phyloP scores from a whole-genome alignment of 1,140 invertebrate species.

The Harlomillsia oculata region DNA sequence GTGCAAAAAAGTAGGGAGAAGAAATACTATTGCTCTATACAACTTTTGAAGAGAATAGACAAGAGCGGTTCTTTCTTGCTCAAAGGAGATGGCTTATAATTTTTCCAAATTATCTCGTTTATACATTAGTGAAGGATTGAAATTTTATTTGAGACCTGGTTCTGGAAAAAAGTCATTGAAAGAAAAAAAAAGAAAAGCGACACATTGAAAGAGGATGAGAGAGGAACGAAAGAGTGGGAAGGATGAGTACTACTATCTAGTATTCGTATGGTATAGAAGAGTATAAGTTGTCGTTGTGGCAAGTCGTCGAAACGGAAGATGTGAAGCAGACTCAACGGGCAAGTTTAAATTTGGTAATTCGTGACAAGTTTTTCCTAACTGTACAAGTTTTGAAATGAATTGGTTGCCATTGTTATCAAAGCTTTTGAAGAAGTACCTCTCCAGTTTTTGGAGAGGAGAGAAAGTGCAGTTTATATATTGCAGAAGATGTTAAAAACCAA shows the following conservation, averaged over 20 bases:
- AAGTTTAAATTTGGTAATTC: slow-evolving; percentile 28
- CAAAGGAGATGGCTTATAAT: slow-evolving; percentile 23
- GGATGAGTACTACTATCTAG: background rate
- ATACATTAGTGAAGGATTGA: slow-evolving; percentile 18
- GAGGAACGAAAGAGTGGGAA: background rate
- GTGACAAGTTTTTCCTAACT: slow-evolving; percentile 25
- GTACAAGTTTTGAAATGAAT: slow-evolving; percentile 21
- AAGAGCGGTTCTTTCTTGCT: no score
- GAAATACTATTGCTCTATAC: no score
- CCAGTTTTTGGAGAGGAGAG: background rate
- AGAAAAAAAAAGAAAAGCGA: slow-evolving; percentile 12
- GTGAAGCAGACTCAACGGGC: slow-evolving; percentile 6
- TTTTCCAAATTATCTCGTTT: slow-evolving; percentile 28
- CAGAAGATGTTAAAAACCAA: background rate
- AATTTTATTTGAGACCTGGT: no score
- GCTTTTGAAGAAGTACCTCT: slow-evolving; percentile 14
- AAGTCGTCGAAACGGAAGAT: background rate
- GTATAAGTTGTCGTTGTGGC: background rate
- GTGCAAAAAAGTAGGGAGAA: no score
- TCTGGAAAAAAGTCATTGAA: slow-evolving; percentile 7
- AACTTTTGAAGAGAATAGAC: no score
- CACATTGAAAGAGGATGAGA: slow-evolving; percentile 2
- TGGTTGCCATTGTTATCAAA: slow-evolving; percentile 28
- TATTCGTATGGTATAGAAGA: no score
- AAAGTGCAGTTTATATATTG: background rate